These are phyloP conservation scores for Myrmophylax atrothorax DNA, from an alignment of 2,113 vertebrate genomes.

Conservation along the genomic window DNA sequence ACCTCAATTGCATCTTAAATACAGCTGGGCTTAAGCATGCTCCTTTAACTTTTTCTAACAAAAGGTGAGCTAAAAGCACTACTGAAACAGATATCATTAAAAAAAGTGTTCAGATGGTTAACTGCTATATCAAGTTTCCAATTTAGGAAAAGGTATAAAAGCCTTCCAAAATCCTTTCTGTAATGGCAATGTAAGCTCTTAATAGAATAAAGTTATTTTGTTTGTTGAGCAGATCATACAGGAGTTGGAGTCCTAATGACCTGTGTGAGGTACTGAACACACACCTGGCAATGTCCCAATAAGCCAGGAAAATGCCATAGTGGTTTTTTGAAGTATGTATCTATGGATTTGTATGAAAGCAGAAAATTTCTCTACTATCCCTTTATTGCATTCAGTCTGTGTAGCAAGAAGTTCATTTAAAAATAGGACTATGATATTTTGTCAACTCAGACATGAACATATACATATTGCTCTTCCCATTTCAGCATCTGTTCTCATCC, in stretches of 20 bases:
- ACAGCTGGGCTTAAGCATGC: background rate
- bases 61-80: background rate
- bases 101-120: background rate
- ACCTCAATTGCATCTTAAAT: background rate
- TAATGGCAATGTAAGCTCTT: background rate
- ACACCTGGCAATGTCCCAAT: background rate
- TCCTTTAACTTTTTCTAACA: background rate
- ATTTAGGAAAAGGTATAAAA: background rate
- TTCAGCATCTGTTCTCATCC: constrained; percentile 1
- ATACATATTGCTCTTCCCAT: background rate
- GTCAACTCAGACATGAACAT: background rate
- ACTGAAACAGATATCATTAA: background rate
- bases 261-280: background rate
- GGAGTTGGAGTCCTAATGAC: background rate
- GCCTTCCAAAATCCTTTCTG: background rate
- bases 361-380: background rate
- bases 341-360: background rate
- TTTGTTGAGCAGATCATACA: background rate
- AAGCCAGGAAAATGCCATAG: background rate
- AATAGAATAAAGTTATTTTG: background rate
- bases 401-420: constrained; percentile 1
- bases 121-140: background rate
- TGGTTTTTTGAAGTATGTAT: background rate
- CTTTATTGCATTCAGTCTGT: background rate
- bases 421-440: constrained; percentile 15